These are phyloP conservation scores for Myiotriccus ornatus DNA, from an alignment of 2,797 vertebrate species.

Conservation along the genomic window DNA sequence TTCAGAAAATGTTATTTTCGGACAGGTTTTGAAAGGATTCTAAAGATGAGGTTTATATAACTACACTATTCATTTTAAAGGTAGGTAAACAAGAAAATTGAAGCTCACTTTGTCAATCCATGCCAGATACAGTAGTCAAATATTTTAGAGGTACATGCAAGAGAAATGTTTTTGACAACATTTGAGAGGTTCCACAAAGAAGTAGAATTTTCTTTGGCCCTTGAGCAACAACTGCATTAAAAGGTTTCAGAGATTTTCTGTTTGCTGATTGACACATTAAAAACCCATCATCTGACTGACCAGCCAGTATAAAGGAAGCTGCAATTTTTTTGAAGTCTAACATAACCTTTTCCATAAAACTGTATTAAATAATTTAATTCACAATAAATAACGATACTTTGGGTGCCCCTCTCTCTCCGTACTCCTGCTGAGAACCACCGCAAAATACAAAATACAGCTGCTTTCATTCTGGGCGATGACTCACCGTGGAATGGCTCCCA, in stretches of 20 bases:
- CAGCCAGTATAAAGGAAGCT: neutral
- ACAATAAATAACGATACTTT: neutral
- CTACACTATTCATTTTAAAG: slow-evolving; percentile 3
- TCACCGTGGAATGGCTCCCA: slow-evolving; percentile 16
- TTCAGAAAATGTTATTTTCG: slow-evolving; percentile 19
- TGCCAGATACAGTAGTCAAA: neutral
- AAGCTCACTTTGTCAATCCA: neutral
- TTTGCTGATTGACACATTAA: neutral
- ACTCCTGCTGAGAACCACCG: neutral
- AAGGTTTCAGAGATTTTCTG: neutral
- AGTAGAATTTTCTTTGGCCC: slow-evolving; percentile 35
- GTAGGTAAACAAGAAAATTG: neutral
- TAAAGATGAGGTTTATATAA: slow-evolving; percentile 13
- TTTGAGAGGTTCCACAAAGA: neutral
- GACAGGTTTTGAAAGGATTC: neutral
- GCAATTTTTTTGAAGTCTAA: neutral
- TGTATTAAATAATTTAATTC: neutral
- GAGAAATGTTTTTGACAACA: neutral
- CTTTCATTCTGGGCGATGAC: slow-evolving; percentile 12
- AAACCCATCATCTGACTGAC: neutral
- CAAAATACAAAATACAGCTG: neutral
- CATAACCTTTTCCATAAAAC: neutral
- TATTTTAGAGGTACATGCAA: neutral
- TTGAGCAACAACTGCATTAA: neutral
- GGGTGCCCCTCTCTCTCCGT: neutral